A percentile compares a stretch with the other conserved stretches of the same genome.
Evolutionary conservation across 2,888 invertebrate genomes (phyloP).

Genomic region (Lasius fuliginosus): DNA sequence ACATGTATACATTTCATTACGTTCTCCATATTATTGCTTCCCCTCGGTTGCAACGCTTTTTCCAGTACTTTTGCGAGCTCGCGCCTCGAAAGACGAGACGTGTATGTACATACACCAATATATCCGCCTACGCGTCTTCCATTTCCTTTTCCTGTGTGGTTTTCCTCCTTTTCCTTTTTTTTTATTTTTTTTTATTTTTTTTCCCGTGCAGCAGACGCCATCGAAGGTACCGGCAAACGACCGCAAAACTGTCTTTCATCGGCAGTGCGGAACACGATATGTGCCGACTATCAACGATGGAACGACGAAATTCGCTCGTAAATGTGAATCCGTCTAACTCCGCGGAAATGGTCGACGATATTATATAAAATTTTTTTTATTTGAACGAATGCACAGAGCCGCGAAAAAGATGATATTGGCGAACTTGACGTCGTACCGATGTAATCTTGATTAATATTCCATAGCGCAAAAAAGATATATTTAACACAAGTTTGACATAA

Average conservation of each 20-base stretch:
- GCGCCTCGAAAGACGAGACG: constrained; percentile 1
- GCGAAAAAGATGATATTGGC: constrained; percentile 13
- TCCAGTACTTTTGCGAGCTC: not conserved
- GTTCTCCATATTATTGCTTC: constrained; percentile 13
- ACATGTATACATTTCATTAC: constrained; percentile 5
- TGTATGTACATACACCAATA: not conserved
- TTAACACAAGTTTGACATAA: not conserved
- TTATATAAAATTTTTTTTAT: constrained; percentile 20
- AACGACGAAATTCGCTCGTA: constrained; percentile 35
- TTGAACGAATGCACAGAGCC: not conserved
- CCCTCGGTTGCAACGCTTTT: not conserved
- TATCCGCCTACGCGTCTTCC: constrained; percentile 25
- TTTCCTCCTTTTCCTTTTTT: constrained; percentile 30
- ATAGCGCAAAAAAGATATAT: not conserved
- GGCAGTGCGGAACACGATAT: constrained; percentile 2
- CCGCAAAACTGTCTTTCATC: constrained; percentile 51
- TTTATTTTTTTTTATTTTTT: constrained; percentile 43
- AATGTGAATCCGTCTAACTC: constrained; percentile 17
- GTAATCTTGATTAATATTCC: not conserved
- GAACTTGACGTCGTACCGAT: not conserved
- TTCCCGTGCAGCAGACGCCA: constrained; percentile 36
- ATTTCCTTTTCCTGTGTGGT: constrained; percentile 4
- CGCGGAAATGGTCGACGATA: constrained; percentile 20
- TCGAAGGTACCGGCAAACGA: constrained; percentile 42
- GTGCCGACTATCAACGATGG: constrained; percentile 28